Percentiles rank a stretch among this genome's conserved stretches.
Conservation (phyloP, 2,113 vertebrate species). For the Conger conger region DNA sequence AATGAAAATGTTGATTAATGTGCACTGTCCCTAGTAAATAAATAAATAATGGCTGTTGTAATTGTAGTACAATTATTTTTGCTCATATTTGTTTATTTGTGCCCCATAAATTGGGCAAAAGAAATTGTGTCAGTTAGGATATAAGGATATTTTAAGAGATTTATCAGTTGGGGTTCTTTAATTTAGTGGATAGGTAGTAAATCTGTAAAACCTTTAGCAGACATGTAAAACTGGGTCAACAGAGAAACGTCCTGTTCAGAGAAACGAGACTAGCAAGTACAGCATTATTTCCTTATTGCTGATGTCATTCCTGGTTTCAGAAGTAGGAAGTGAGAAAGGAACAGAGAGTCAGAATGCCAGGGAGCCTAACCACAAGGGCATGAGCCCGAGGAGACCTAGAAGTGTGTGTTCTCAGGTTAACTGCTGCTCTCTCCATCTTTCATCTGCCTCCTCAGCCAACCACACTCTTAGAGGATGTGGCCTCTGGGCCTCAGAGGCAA, state of each 20-base stretch:
- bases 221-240: neutral
- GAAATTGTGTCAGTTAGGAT: neutral
- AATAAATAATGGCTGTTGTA: too few species aligned
- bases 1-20: too few species aligned
- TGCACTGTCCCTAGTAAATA: too few species aligned
- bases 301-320: neutral
- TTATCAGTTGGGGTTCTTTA: neutral
- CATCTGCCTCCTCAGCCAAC: too few species aligned
- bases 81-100: too few species aligned
- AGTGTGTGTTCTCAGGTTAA: too few species aligned
- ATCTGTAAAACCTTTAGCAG: neutral
- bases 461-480: too few species aligned
- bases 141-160: neutral
- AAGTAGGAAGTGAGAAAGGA: neutral
- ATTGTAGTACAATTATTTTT: too few species aligned
- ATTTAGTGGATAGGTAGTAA: neutral
- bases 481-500: too few species aligned
- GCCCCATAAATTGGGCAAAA: too few species aligned
- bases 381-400: too few species aligned
- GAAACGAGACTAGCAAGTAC: neutral
- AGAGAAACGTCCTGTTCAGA: neutral
- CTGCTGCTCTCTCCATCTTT: neutral
- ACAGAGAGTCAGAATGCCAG: neutral
- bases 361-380: too few species aligned
- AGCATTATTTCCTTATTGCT: neutral